These are phyloP conservation scores for Semotilus atromaculatus DNA, from an alignment of 2,797 vertebrate species.

Conservation along the genomic window DNA sequence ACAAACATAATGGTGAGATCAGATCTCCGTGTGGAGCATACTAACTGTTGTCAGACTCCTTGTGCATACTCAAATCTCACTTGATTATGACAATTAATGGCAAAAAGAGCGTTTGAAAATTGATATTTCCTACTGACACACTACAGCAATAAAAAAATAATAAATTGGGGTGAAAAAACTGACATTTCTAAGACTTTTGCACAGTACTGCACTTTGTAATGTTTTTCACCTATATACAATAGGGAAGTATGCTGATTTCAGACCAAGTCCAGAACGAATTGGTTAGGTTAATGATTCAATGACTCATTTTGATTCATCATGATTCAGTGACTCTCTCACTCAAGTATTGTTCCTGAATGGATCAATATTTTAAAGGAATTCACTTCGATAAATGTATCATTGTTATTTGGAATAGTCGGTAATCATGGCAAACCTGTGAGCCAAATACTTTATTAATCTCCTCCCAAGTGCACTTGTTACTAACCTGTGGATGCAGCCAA, in stretches of 20 bases:
- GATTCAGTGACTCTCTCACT: neutral
- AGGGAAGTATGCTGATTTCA: neutral
- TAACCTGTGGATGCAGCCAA: constrained; percentile 5
- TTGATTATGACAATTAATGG: too few relatives aligned
- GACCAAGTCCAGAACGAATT: neutral
- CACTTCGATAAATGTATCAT: neutral
- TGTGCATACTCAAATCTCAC: too few relatives aligned
- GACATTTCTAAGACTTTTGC: too few relatives aligned
- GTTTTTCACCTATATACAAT: neutral
- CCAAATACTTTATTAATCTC: neutral
- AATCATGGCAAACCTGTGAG: neutral
- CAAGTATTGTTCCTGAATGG: neutral
- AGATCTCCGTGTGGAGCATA: too few relatives aligned
- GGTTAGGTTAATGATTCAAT: neutral
- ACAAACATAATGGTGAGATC: too few relatives aligned
- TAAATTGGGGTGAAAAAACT: too few relatives aligned
- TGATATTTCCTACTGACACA: too few relatives aligned
- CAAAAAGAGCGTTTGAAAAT: too few relatives aligned
- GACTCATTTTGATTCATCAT: neutral
- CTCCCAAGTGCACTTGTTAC: neutral
- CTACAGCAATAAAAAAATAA: too few relatives aligned
- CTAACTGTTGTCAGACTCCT: too few relatives aligned
- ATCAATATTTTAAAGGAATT: neutral
- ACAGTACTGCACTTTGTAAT: neutral
- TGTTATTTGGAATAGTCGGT: neutral